Conservation (phyloP, 2,113 vertebrate genomes). For the Rhynchopsitta pachyrhyncha region DNA sequence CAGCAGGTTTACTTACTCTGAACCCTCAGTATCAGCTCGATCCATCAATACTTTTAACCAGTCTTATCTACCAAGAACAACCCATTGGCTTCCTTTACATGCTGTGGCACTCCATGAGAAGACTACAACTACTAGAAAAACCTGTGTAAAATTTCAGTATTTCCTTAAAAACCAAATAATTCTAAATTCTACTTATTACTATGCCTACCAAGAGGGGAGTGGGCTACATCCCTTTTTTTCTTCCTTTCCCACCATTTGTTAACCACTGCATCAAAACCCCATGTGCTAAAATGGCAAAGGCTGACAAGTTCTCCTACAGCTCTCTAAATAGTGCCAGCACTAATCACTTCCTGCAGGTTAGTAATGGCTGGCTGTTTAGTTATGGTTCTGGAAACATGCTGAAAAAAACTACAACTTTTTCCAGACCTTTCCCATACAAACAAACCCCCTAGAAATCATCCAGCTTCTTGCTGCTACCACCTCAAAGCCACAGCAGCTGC, state of each 20-base stretch:
- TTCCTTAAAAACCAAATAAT: background rate
- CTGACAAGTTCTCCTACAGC: background rate
- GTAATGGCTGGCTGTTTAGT: background rate
- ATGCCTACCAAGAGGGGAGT: background rate
- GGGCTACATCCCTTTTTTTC: background rate
- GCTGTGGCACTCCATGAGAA: background rate
- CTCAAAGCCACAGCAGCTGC: background rate
- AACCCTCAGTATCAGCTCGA: background rate
- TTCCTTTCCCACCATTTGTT: background rate
- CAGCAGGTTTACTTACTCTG: background rate
- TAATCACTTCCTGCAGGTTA: background rate
- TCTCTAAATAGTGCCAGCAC: background rate
- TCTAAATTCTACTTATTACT: rapidly evolving
- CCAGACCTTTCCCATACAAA: background rate
- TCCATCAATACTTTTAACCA: background rate
- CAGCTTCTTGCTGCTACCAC: background rate
- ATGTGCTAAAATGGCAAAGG: background rate
- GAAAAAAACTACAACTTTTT: background rate
- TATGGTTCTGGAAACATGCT: background rate
- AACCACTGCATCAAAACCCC: background rate
- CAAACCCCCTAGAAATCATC: background rate
- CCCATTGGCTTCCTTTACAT: background rate
- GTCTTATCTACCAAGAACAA: background rate
- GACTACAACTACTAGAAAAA: background rate
- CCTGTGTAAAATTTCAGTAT: background rate